Conservation (phyloP, 1,140 invertebrate genomes). For the Batillaria attramentaria region DNA sequence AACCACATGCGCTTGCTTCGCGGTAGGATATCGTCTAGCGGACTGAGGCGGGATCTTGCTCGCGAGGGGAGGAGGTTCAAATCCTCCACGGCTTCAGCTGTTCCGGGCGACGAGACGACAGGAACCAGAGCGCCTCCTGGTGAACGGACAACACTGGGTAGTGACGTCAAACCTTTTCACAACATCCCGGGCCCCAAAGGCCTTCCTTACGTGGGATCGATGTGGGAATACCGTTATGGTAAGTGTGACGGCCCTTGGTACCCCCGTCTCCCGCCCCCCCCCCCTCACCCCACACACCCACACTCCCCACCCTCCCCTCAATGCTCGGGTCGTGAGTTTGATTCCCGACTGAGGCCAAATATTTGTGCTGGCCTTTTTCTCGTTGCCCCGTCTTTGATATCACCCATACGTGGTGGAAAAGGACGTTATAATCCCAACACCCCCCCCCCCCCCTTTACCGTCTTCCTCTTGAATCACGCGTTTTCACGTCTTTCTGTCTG, state of each 20-base stretch:
- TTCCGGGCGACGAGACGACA: too few species aligned
- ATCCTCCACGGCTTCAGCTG: background rate
- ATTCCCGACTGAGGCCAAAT: too few species aligned
- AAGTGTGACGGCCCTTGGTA: background rate
- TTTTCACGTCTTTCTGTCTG: too few species aligned
- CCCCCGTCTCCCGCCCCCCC: background rate
- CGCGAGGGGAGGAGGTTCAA: too few species aligned
- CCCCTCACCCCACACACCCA: too few species aligned
- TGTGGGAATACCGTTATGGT: slow-evolving; percentile 59
- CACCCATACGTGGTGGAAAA: background rate
- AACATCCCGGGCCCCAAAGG: slow-evolving; percentile 66
- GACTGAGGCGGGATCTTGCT: background rate
- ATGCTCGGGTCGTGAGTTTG: too few species aligned
- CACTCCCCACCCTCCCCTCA: too few species aligned
- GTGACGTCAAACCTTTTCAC: slow-evolving; percentile 52
- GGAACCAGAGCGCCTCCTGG: background rate
- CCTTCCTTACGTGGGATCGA: slow-evolving; percentile 60
- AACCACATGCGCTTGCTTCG: too few species aligned
- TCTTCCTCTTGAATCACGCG: too few species aligned
- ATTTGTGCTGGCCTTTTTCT: too few species aligned
- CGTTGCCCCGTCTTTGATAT: background rate
- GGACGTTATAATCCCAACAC: background rate
- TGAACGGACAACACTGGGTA: background rate
- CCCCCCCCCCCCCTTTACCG: too few species aligned
- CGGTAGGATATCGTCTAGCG: too few species aligned